Evolutionary conservation across 2,113 vertebrate species (phyloP).

Genomic region (Capra hircus): DNA sequence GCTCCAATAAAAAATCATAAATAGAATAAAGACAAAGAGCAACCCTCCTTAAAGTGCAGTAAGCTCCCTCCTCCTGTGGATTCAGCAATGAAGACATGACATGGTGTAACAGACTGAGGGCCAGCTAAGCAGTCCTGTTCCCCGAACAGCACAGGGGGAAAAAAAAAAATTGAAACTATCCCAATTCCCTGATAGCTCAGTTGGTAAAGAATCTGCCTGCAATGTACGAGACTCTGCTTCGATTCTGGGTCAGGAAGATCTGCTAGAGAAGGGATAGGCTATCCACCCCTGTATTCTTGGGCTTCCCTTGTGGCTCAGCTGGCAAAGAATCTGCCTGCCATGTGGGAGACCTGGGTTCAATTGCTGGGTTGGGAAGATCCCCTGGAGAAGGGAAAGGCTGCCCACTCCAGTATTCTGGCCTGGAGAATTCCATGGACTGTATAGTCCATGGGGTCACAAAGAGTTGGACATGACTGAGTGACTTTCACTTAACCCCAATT

Average conservation of each 20-base stretch:
- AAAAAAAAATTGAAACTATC: background rate
- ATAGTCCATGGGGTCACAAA: background rate
- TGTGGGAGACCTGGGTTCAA: background rate
- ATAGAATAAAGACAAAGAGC: background rate
- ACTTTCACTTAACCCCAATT: background rate
- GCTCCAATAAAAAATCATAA: background rate
- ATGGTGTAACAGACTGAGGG: background rate
- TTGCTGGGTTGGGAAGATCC: background rate
- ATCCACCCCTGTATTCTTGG: background rate
- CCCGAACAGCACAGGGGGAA: background rate
- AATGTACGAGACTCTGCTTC: background rate
- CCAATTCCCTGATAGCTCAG: background rate
- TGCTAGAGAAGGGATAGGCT: background rate
- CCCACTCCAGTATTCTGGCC: background rate
- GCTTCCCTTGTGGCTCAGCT: background rate
- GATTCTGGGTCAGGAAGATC: background rate
- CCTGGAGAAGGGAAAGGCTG: background rate
- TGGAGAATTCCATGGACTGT: background rate
- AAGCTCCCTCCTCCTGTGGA: background rate
- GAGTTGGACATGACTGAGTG: background rate
- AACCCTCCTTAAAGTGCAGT: background rate
- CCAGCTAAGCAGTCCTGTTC: background rate
- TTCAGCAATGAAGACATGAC: background rate
- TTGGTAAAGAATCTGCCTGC: background rate
- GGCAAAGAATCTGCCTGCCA: background rate